Conservation (phyloP, 2,888 invertebrate species). For the Osedax fenrisi region DNA sequence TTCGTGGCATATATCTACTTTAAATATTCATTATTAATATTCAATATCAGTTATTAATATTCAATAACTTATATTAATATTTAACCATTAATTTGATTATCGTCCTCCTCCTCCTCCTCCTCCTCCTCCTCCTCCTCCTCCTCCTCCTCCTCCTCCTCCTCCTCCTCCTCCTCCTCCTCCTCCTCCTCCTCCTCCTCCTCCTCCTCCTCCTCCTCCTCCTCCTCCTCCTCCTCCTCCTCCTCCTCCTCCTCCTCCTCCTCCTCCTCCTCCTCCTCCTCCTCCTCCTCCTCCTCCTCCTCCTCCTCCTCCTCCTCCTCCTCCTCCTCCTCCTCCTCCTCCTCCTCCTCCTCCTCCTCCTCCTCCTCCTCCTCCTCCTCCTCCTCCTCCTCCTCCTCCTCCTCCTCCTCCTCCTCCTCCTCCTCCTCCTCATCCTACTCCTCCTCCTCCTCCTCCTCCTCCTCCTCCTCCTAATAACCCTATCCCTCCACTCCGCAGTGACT, state of each 20-base stretch:
- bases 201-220: not conserved
- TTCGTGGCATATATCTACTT: no score
- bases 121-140: not conserved
- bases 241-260: constrained; percentile 2
- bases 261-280: constrained; percentile 2
- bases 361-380: constrained; percentile 2
- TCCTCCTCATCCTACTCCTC: no score
- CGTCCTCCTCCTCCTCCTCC: not conserved
- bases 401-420: not conserved
- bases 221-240: constrained; percentile 2
- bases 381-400: constrained; percentile 2
- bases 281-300: constrained; percentile 2
- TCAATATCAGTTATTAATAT: no score
- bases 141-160: not conserved
- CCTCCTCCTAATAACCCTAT: no score
- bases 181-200: constrained; percentile 2
- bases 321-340: constrained; percentile 2
- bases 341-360: constrained; percentile 2
- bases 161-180: constrained; percentile 2
- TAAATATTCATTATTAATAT: no score
- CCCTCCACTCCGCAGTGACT: no score
- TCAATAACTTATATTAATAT: no score
- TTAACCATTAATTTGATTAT: no score
- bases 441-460: no score
- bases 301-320: constrained; percentile 2